A percentile compares a stretch with the other conserved stretches of the same genome.
These are phyloP conservation scores for Istiophorus platypterus DNA, from an alignment of 2,113 vertebrate genomes.

Conservation along the genomic window DNA sequence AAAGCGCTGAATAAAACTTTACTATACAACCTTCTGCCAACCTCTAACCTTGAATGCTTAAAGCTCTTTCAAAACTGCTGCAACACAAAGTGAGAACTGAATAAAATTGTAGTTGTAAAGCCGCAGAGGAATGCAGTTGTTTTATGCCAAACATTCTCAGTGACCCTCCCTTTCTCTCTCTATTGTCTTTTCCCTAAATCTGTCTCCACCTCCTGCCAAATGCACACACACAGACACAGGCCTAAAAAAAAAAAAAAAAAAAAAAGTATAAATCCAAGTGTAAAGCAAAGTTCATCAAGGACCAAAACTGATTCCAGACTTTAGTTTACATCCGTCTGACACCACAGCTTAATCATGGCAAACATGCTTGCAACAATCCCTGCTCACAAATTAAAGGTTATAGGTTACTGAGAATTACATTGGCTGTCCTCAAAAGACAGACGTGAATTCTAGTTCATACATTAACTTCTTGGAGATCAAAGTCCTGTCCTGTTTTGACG, in stretches of 20 bases:
- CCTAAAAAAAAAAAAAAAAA: conserved; percentile 3
- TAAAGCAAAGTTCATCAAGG: background rate
- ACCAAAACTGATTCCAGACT: background rate
- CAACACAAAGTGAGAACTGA: background rate
- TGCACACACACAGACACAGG: background rate
- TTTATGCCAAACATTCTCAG: conserved; percentile 20
- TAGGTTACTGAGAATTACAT: background rate
- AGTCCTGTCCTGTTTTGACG: conserved; percentile 42
- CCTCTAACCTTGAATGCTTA: background rate
- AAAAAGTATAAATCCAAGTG: background rate
- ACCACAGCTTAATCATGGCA: background rate
- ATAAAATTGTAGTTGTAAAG: conserved; percentile 18
- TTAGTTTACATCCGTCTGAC: background rate
- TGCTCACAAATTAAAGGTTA: background rate
- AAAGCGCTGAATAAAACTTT: background rate
- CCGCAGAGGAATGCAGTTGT: conserved; percentile 2
- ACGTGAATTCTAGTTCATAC: conserved; percentile 40
- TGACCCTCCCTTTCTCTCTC: conserved; percentile 6
- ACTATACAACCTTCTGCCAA: background rate
- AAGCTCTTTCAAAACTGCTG: background rate
- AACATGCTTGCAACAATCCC: background rate
- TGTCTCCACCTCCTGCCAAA: background rate
- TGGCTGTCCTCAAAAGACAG: no score
- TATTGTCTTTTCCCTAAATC: background rate
- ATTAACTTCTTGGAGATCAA: conserved; percentile 70